Evolutionary conservation across 1,140 invertebrate genomes (phyloP).

Genomic region (Caenorhabditis remanei): DNA sequence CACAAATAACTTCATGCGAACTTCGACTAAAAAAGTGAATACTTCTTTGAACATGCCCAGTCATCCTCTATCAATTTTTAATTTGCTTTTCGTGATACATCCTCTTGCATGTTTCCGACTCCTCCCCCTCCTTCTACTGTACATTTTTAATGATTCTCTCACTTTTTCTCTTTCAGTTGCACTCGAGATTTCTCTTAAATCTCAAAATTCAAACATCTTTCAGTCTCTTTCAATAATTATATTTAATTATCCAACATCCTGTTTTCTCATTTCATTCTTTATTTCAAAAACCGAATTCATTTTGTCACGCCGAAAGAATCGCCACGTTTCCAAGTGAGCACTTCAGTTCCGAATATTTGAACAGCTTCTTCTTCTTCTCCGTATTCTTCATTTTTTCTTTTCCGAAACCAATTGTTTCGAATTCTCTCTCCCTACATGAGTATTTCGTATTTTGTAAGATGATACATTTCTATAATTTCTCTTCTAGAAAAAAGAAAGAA

Average conservation of each 20-base stretch:
- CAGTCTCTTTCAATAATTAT: not conserved
- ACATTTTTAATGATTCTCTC: conserved; percentile 16
- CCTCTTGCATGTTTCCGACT: conserved; percentile 32
- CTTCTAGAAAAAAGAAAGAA: not conserved
- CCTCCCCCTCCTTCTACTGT: conserved; percentile 6
- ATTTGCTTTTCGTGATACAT: conserved; percentile 10
- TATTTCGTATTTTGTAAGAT: not conserved
- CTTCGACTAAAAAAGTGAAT: not conserved
- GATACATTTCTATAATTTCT: not conserved
- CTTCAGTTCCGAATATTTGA: conserved; percentile 35
- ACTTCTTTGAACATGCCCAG: not conserved
- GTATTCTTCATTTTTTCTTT: not conserved
- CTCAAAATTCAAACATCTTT: conserved; percentile 25
- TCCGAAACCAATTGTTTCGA: not conserved
- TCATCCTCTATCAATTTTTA: conserved; percentile 50
- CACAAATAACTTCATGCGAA: not conserved
- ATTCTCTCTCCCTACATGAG: too few species aligned
- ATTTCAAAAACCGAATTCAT: not conserved
- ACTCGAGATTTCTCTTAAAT: not conserved
- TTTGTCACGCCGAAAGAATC: not conserved
- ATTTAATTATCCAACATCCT: not conserved
- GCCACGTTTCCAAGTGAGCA: conserved; percentile 2
- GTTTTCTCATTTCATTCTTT: not conserved
- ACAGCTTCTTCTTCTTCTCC: not conserved
- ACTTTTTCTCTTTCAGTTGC: not conserved